Conservation (phyloP, 2,888 invertebrate species). For the Seira sanloemensis region DNA sequence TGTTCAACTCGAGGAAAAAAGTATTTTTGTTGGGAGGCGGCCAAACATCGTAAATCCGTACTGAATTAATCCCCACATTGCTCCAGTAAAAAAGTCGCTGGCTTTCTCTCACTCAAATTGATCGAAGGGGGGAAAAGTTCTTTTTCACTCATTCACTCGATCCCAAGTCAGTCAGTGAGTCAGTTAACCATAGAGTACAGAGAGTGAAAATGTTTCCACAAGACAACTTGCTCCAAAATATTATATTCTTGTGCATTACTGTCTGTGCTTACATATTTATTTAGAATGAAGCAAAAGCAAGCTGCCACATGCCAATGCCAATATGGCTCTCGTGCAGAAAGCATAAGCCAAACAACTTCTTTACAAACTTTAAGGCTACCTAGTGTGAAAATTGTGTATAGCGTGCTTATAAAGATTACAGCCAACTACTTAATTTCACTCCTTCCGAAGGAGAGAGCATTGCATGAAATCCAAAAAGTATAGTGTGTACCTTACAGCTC, state of each 20-base stretch:
- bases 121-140: constrained; percentile 54
- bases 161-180: constrained; percentile 59
- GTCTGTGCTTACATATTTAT: neutral
- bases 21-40: constrained; percentile 62
- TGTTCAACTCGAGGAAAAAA: constrained; percentile 47
- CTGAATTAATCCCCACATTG: constrained; percentile 66
- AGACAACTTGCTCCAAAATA: neutral
- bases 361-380: constrained; percentile 37
- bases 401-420: constrained; percentile 64
- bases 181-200: constrained; percentile 32
- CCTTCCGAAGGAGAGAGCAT: constrained; percentile 31
- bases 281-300: constrained; percentile 28
- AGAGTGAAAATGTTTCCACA: neutral
- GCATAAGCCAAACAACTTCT: constrained; percentile 6
- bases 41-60: constrained; percentile 66
- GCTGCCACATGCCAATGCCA: constrained; percentile 62
- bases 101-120: constrained; percentile 66
- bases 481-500: neutral
- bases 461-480: constrained; percentile 36
- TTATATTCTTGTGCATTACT: constrained; percentile 18
- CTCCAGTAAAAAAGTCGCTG: constrained; percentile 62
- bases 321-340: constrained; percentile 35
- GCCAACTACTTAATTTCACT: constrained; percentile 59
- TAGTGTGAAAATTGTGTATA: constrained; percentile 66
- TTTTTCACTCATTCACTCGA: constrained; percentile 59